Conservation (phyloP, 2,888 invertebrate species). For the Coenonympha arcania region DNA sequence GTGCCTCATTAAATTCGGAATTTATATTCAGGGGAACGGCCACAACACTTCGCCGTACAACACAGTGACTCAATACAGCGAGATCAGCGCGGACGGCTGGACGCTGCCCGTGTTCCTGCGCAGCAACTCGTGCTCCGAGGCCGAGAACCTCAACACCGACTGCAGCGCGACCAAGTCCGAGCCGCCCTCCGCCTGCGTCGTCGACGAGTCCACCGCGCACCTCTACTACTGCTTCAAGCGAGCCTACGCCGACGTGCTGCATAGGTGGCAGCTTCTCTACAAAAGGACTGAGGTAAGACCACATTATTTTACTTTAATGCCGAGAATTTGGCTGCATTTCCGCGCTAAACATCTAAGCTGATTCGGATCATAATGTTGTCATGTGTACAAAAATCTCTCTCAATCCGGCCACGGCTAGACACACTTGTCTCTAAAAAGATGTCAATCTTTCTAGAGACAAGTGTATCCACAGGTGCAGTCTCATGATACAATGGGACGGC, state of each 20-base stretch:
- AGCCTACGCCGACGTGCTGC: conserved; percentile 87
- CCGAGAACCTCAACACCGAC: conserved; percentile 78
- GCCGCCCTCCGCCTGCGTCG: conserved; percentile 50
- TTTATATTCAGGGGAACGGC: conserved; percentile 57
- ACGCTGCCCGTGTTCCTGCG: conserved; percentile 80
- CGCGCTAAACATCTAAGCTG: too few species aligned
- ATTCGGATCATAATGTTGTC: too few species aligned
- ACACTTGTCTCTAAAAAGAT: too few species aligned
- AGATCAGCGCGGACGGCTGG: conserved; percentile 85
- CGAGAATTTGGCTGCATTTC: too few species aligned
- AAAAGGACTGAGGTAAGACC: conserved; percentile 80
- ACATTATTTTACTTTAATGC: not conserved
- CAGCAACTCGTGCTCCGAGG: conserved; percentile 91
- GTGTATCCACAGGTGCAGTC: too few species aligned
- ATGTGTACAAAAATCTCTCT: too few species aligned
- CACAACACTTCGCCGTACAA: conserved; percentile 89
- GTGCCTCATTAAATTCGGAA: too few species aligned
- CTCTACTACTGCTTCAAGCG: conserved; percentile 89
- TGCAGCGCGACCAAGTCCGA: conserved; percentile 55
- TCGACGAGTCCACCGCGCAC: conserved; percentile 63
- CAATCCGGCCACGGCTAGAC: too few species aligned
- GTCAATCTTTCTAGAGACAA: too few species aligned
- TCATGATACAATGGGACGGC: too few species aligned
- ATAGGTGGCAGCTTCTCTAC: conserved; percentile 86
- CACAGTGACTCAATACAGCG: conserved; percentile 83